phyloP scores from a whole-genome alignment of 2,888 invertebrate species.

The Acleris literana region DNA sequence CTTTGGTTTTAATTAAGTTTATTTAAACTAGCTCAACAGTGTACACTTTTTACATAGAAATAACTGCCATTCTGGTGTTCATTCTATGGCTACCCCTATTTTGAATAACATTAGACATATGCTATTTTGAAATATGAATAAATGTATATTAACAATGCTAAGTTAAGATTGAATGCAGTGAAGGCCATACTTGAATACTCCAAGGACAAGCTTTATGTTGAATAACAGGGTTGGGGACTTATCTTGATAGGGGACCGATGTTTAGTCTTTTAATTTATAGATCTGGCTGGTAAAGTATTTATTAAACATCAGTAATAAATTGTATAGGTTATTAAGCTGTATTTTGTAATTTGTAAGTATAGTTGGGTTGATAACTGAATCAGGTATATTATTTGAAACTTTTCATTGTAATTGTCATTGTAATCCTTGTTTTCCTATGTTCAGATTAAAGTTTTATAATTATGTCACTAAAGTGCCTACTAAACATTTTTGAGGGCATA shows the following conservation, averaged over 20 bases:
- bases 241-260: conserved; percentile 13
- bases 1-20: no score
- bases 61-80: not conserved
- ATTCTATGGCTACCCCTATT: not conserved
- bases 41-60: no score
- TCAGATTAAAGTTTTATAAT: no score
- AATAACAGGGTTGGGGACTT: conserved; percentile 13
- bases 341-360: no score
- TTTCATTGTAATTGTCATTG: no score
- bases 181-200: not conserved
- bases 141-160: conserved; percentile 7
- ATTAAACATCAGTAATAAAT: not conserved
- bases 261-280: not conserved
- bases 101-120: not conserved
- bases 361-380: no score
- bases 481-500: no score
- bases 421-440: no score
- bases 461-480: no score
- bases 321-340: no score
- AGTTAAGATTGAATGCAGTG: conserved; percentile 10
- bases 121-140: conserved; percentile 5
- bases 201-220: conserved; percentile 14
- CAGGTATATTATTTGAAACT: no score
- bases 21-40: no score
- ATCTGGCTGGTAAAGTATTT: not conserved